Conservation (phyloP, 2,888 invertebrate species). For the Xylophagus ater region DNA sequence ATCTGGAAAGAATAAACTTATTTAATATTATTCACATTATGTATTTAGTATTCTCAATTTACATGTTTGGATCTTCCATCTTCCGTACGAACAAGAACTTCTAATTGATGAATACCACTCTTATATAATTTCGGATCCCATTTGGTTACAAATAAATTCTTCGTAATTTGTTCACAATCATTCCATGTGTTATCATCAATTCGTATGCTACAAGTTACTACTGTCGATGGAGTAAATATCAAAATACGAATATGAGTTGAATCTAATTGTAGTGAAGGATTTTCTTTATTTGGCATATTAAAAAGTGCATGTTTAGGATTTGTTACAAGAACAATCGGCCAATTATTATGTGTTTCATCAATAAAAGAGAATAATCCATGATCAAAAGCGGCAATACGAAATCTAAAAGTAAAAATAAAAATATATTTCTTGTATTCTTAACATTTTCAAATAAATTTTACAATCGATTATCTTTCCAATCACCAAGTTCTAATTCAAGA, state of each 20-base stretch:
- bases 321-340: constrained; percentile 76
- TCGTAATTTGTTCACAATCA: constrained; percentile 47
- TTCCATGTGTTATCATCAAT: constrained; percentile 56
- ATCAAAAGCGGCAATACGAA: constrained; percentile 73
- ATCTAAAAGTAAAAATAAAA: constrained; percentile 40
- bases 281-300: constrained; percentile 61
- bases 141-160: constrained; percentile 57
- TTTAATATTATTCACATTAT: background rate
- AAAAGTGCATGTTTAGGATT: constrained; percentile 83
- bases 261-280: constrained; percentile 36
- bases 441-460: constrained; percentile 35
- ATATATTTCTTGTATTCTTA: background rate
- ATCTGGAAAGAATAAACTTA: constrained; percentile 5
- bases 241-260: constrained; percentile 75
- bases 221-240: constrained; percentile 58
- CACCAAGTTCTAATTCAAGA: constrained; percentile 79
- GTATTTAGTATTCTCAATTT: background rate
- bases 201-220: constrained; percentile 53
- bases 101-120: constrained; percentile 48
- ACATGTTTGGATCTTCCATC: constrained; percentile 45
- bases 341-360: constrained; percentile 61
- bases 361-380: constrained; percentile 79
- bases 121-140: constrained; percentile 62
- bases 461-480: constrained; percentile 87
- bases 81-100: constrained; percentile 49